phyloP scores from a whole-genome alignment of 2,797 vertebrate species.

The Trichosurus vulpecula region DNA sequence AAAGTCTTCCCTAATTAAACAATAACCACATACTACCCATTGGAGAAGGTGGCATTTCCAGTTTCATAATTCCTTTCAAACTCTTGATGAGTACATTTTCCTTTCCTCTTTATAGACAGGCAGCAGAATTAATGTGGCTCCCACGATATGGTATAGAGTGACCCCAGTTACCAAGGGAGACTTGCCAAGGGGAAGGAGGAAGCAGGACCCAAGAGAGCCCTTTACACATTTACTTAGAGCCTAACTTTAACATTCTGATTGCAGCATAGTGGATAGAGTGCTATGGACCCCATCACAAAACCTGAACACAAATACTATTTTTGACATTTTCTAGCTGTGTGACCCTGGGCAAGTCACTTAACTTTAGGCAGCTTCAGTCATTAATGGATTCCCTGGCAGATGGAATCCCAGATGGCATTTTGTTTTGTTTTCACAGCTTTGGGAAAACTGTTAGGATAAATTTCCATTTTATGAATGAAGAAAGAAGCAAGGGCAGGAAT shows the following conservation, averaged over 20 bases:
- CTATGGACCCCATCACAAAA: neutral
- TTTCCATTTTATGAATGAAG: neutral
- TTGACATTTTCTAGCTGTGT: neutral
- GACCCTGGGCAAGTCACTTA: neutral
- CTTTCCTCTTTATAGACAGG: neutral
- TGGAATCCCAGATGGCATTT: neutral
- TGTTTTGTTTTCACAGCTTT: neutral
- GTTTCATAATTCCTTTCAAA: neutral
- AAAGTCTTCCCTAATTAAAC: constrained; percentile 72
- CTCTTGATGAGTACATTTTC: neutral
- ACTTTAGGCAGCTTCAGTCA: neutral
- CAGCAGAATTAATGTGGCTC: neutral
- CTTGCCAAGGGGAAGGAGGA: neutral
- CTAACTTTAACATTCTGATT: neutral
- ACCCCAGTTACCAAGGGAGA: neutral
- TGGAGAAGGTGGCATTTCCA: constrained; percentile 49
- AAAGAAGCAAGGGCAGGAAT: neutral
- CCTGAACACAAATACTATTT: neutral
- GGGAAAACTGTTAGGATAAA: neutral
- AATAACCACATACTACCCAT: constrained; percentile 56
- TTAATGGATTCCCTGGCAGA: neutral
- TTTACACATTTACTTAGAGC: neutral
- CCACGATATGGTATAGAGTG: neutral
- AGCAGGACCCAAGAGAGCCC: neutral
- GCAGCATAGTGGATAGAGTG: neutral